Base-by-base conservation (phyloP, 2,113 vertebrate genomes). In the Collichthys lucidus region DNA sequence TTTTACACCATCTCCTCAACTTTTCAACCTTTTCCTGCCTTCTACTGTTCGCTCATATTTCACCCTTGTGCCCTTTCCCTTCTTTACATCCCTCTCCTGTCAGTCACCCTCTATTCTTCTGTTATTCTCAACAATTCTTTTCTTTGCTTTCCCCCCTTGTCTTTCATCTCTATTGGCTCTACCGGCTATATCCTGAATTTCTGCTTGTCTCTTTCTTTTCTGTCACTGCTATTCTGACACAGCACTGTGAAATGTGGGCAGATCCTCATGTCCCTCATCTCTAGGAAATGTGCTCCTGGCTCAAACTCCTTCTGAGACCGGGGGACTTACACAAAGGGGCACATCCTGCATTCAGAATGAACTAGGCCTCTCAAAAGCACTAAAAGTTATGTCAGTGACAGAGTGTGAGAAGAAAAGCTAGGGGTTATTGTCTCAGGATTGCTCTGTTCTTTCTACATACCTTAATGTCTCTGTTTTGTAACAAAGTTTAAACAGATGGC, bases 261-360 rank as follows among this genome's bases (percentile, higher is more conserved):
- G 66, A 70, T 62, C 55, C 35, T 0, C 69, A 79, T 63, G 53
- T 68, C 64, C 35, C 53, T 80, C 19, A 11, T 80, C 75, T 74
- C 49, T 47, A 56, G 63, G 49, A 76, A 70, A 76, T 59, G 26
- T 83, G 61, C 69, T 64, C 70, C 40, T 40, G 19, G 46, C 49
- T 77, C 40, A 77, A 79, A 78, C 63, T 68, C 65, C 16, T 46
- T 64, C 46, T 52, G 61, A 65, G 19, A 57, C 40, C 59, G 0
- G 52, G 72, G 80, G 75, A 80, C 22, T 80, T 56, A 62, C 24
- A 70, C 52, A 40, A 84, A 90, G 82, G 65, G 62, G 61, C 71
- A 72, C 47, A 63, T 64, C 20, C 71, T 79, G 82, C 44, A 72
- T 78, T 35, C 24, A 56, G 29, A 82, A 69, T 76, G 68, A 82